Evolutionary conservation across 2,888 invertebrate species (phyloP).

Genomic region (Leptogaster cylindrica): DNA sequence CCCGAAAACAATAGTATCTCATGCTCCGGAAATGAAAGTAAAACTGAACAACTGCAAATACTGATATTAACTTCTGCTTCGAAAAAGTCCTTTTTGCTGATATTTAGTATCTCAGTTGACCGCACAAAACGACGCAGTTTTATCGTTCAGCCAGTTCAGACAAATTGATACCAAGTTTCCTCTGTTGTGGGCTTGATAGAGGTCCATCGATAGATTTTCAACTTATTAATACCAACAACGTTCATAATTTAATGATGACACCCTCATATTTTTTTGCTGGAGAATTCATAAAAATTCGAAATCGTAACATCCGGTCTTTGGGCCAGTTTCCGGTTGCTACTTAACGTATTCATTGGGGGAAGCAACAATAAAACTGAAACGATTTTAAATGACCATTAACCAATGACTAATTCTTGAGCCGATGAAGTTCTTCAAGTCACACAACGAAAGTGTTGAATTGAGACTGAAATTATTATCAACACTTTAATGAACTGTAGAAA

Average conservation of each 20-base stretch:
- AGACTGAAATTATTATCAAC: no score
- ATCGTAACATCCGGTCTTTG: conserved; percentile 33
- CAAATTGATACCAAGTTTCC: background rate
- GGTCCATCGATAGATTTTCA: conserved; percentile 19
- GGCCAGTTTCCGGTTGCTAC: conserved; percentile 16
- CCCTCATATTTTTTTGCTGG: conserved; percentile 14
- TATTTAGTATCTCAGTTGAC: background rate
- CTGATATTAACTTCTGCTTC: background rate
- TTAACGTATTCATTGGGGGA: no score
- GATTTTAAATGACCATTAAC: conserved; percentile 10
- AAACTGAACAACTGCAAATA: background rate
- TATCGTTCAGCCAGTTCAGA: background rate
- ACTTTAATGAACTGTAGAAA: no score
- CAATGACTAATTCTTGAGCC: no score
- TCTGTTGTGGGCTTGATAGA: background rate
- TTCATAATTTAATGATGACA: no score
- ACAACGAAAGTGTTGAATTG: conserved; percentile 3
- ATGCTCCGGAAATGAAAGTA: conserved; percentile 3
- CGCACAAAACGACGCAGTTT: background rate
- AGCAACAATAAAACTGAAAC: no score
- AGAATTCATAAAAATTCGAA: conserved; percentile 22
- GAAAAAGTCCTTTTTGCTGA: conserved; percentile 1
- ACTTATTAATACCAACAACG: background rate
- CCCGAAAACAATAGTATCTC: background rate
- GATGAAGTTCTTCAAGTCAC: background rate